Percentiles rank a stretch among this genome's conserved stretches.
Conservation (phyloP, 2,113 vertebrate genomes). For the Ictidomys tridecemlineatus region DNA sequence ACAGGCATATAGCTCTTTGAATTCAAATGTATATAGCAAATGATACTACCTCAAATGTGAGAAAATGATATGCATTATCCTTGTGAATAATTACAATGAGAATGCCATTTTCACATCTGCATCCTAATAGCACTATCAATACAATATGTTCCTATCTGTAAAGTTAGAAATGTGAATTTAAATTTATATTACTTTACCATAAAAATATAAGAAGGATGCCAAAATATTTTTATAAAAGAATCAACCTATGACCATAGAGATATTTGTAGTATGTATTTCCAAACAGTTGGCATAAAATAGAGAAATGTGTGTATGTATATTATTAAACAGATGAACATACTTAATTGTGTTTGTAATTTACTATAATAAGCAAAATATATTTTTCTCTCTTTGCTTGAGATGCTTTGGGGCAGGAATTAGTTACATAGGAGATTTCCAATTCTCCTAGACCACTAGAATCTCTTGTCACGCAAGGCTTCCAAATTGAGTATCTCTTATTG, state of each 20-base stretch:
- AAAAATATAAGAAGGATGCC: constrained; percentile 12
- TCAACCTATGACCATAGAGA: neutral
- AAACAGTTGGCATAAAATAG: neutral
- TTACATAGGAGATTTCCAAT: neutral
- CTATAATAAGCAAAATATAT: constrained; percentile 26
- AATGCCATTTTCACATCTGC: neutral
- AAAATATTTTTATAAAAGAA: constrained; percentile 67
- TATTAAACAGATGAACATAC: neutral
- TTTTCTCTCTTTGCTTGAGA: constrained; percentile 32
- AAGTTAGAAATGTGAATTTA: constrained; percentile 25
- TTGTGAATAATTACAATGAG: constrained; percentile 17
- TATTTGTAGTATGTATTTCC: constrained; percentile 4
- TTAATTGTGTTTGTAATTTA: constrained; percentile 42
- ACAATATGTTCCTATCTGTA: constrained; percentile 26
- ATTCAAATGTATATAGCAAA: constrained; percentile 5
- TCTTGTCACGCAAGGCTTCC: neutral
- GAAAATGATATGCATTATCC: neutral
- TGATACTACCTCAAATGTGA: neutral
- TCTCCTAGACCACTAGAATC: neutral
- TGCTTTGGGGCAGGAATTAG: neutral
- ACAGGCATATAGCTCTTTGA: neutral
- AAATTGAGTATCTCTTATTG: neutral
- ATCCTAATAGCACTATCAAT: constrained; percentile 36
- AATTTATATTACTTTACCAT: constrained; percentile 41
- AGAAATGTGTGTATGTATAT: neutral